Percentiles rank a stretch among this genome's conserved stretches.
phyloP scores from a whole-genome alignment of 2,888 invertebrate genomes.

The Odontothrips loti region DNA sequence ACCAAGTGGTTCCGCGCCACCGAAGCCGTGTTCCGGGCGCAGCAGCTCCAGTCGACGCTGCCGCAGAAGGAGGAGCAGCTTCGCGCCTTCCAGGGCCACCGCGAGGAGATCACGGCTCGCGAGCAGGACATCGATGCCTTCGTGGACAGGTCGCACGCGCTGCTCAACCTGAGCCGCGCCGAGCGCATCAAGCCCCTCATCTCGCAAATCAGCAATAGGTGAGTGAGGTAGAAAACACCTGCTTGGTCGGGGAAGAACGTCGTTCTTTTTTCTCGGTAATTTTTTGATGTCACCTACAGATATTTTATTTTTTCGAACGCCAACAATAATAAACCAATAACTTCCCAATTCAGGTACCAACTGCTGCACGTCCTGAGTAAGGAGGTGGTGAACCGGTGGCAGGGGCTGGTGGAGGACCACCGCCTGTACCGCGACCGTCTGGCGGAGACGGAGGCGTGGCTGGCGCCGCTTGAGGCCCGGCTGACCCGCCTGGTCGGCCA shows the following conservation, averaged over 20 bases:
- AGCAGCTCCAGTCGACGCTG: conserved; percentile 73
- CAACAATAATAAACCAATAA: background rate
- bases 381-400: conserved; percentile 80
- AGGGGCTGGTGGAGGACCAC: conserved; percentile 77
- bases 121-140: conserved; percentile 85
- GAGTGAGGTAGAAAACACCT: too few species aligned
- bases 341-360: conserved; percentile 57
- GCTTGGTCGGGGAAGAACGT: too few species aligned
- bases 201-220: conserved; percentile 80
- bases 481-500: conserved; percentile 46
- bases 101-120: conserved; percentile 70
- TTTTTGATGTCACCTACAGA: too few species aligned
- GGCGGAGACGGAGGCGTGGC: conserved; percentile 70
- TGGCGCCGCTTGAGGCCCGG: conserved; percentile 70
- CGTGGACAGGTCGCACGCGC: conserved; percentile 80
- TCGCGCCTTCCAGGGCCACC: conserved; percentile 64
- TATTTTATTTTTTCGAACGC: background rate
- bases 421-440: conserved; percentile 70
- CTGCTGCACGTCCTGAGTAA: conserved; percentile 74
- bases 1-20: conserved; percentile 82
- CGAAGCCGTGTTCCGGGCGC: conserved; percentile 81
- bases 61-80: conserved; percentile 76
- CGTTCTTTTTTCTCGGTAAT: too few species aligned
- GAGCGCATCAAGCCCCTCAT: conserved; percentile 81
- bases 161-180: conserved; percentile 77